Conservation (phyloP, 2,113 vertebrate species). For the Verasper variegatus region DNA sequence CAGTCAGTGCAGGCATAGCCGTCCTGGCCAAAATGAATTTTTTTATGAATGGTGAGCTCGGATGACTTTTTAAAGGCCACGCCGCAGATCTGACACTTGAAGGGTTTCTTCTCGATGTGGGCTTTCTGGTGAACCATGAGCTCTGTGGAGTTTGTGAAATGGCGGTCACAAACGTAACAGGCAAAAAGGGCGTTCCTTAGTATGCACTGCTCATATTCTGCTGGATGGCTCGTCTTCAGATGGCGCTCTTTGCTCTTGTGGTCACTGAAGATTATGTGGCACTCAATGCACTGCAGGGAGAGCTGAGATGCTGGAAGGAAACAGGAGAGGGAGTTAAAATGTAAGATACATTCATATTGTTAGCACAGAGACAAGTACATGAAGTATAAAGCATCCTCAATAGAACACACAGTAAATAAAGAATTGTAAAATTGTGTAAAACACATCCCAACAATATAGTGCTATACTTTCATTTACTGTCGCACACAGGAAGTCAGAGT, state of each 20-base stretch:
- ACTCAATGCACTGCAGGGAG: constrained; percentile 82
- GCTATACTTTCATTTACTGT: neutral
- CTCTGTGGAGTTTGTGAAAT: constrained; percentile 89
- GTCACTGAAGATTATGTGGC: constrained; percentile 86
- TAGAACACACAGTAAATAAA: neutral
- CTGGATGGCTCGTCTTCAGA: constrained; percentile 81
- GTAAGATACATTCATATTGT: neutral
- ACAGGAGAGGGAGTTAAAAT: constrained; percentile 5
- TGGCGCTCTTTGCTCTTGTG: constrained; percentile 83
- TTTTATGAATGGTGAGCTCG: constrained; percentile 89
- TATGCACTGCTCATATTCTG: constrained; percentile 81
- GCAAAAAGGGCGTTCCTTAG: constrained; percentile 86
- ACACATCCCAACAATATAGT: neutral
- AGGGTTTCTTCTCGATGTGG: constrained; percentile 88
- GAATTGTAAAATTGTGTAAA: neutral
- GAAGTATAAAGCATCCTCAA: neutral
- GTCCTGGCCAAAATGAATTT: constrained; percentile 80
- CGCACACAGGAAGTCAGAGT: too few relatives aligned
- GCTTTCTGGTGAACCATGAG: constrained; percentile 90
- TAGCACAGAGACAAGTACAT: neutral
- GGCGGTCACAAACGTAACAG: constrained; percentile 89
- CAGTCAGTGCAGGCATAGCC: constrained; percentile 88
- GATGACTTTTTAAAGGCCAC: constrained; percentile 87
- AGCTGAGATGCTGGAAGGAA: constrained; percentile 77
- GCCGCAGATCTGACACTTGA: constrained; percentile 82